phyloP scores from a whole-genome alignment of 37 sponge, comb jelly and placozoan genomes.

The Oopsacas minuta region DNA sequence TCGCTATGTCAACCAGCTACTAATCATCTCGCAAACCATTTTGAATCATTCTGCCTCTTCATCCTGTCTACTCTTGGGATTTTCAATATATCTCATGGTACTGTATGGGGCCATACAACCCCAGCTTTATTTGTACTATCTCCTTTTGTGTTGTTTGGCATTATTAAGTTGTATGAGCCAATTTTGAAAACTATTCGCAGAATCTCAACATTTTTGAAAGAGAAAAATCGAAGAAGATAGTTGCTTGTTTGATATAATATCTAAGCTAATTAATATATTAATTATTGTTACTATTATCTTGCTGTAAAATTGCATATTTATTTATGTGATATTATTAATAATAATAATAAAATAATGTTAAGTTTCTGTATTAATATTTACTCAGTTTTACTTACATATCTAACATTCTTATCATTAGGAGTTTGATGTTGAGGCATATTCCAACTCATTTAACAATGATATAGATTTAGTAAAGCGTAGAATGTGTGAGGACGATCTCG shows the following conservation, averaged over 20 bases:
- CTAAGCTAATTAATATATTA: too few relatives aligned
- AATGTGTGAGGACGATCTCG: slow-evolving; percentile 8
- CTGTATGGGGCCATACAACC: neutral
- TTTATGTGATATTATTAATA: too few relatives aligned
- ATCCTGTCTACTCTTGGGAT: neutral
- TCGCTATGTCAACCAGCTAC: neutral
- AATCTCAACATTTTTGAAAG: too few relatives aligned
- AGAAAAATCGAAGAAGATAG: too few relatives aligned
- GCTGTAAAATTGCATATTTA: too few relatives aligned
- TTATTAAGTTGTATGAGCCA: neutral
- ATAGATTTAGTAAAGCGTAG: neutral
- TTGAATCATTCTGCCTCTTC: neutral
- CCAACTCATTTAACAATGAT: neutral
- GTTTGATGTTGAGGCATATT: neutral
- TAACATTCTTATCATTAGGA: neutral
- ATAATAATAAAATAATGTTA: too few relatives aligned
- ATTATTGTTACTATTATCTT: too few relatives aligned
- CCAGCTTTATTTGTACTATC: neutral
- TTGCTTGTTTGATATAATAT: too few relatives aligned
- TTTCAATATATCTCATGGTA: neutral
- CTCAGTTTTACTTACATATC: too few relatives aligned
- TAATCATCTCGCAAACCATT: neutral
- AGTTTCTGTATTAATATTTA: too few relatives aligned
- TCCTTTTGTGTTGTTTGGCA: neutral
- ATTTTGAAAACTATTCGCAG: neutral